phyloP scores from a whole-genome alignment of 2,113 vertebrate species.

The Alexandromys fortis region DNA sequence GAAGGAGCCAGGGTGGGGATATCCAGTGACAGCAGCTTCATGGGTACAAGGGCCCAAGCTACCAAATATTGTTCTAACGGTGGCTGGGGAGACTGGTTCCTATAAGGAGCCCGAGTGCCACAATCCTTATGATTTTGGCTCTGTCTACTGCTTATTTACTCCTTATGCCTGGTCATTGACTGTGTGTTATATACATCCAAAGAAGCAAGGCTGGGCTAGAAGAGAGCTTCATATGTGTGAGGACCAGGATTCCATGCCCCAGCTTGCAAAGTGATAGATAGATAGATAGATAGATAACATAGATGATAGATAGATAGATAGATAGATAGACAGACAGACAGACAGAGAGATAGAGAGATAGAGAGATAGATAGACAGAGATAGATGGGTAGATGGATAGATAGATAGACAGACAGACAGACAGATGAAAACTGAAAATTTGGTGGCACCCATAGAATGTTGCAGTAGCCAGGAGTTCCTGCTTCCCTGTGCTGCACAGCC shows the following conservation, averaged over 20 bases:
- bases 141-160: background rate
- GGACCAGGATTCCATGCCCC: background rate
- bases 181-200: background rate
- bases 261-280: background rate
- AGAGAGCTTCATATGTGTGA: background rate
- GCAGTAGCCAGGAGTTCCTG: background rate
- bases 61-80: background rate
- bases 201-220: background rate
- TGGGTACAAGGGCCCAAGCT: background rate
- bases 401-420: background rate
- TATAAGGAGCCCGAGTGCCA: background rate
- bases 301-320: background rate
- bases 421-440: background rate
- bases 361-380: background rate
- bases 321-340: background rate
- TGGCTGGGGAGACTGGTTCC: background rate
- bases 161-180: background rate
- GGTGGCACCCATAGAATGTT: background rate
- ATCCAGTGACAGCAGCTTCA: background rate
- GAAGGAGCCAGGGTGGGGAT: background rate
- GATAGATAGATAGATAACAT: background rate
- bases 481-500: background rate
- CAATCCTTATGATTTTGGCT: background rate
- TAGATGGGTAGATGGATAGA: background rate
- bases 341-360: background rate